These are phyloP conservation scores for Ichneumoninae sp. DNA, from an alignment of 2,888 invertebrate species.

Conservation along the genomic window DNA sequence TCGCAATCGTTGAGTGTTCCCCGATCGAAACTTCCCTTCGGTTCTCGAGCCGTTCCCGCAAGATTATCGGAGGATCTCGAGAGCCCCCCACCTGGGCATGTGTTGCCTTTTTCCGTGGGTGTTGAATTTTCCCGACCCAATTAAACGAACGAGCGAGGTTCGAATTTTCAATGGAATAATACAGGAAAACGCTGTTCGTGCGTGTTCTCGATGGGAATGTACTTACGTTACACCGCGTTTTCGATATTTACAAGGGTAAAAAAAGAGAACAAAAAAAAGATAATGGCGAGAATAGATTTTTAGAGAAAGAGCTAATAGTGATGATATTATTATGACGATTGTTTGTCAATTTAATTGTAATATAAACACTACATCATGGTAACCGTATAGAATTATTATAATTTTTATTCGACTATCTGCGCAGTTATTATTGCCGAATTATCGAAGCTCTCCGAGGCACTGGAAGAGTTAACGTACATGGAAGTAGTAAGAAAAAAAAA, in stretches of 20 bases:
- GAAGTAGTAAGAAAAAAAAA: conserved; percentile 48
- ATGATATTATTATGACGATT: conserved; percentile 75
- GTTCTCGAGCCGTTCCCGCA: conserved; percentile 42
- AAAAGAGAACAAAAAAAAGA: conserved; percentile 14
- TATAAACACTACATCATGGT: conserved; percentile 71
- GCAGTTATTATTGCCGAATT: conserved; percentile 61
- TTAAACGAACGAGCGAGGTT: conserved; percentile 8
- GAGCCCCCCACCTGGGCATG: conserved; percentile 47
- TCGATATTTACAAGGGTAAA: conserved; percentile 62
- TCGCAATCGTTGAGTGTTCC: conserved; percentile 56
- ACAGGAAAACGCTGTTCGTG: conserved; percentile 61
- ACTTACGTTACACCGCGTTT: conserved; percentile 65
- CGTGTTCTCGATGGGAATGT: conserved; percentile 56
- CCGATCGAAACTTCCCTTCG: conserved; percentile 51
- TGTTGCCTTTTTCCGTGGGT: conserved; percentile 63
- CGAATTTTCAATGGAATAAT: conserved; percentile 58
- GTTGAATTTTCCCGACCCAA: conserved; percentile 42
- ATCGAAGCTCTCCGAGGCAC: conserved; percentile 50
- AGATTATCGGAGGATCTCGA: conserved; percentile 38
- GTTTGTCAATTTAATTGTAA: conserved; percentile 77
- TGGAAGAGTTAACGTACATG: conserved; percentile 37
- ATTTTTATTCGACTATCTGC: conserved; percentile 68
- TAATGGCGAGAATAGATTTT: conserved; percentile 70
- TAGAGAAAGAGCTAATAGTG: conserved; percentile 72
- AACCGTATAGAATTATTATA: conserved; percentile 69